Evolutionary conservation across 2,888 invertebrate species (phyloP).

Genomic region (Acheta domesticus): DNA sequence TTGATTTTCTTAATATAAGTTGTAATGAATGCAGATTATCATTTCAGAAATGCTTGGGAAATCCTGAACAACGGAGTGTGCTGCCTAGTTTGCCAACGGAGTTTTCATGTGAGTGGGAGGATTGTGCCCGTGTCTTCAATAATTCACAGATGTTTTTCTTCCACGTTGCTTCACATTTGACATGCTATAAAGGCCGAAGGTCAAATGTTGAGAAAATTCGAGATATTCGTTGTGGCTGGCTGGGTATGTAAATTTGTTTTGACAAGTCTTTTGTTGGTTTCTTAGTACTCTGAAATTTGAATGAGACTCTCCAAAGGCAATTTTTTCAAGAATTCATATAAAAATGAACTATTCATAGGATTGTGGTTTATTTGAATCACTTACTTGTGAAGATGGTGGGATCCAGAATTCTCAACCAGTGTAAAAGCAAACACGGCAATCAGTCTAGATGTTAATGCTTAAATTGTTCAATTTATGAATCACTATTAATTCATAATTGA

Average conservation of each 20-base stretch:
- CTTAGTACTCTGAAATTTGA: too few relatives aligned
- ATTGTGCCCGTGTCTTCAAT: slow-evolving; percentile 45
- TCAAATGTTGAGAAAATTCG: neutral
- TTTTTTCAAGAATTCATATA: too few relatives aligned
- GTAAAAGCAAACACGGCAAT: too few relatives aligned
- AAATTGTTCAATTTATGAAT: too few relatives aligned
- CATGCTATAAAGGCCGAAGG: slow-evolving; percentile 32
- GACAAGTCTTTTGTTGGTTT: neutral
- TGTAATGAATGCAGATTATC: neutral
- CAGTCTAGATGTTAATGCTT: too few relatives aligned
- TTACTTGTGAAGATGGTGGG: too few relatives aligned
- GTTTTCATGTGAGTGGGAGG: slow-evolving; percentile 48
- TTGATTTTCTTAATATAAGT: too few relatives aligned
- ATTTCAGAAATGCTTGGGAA: slow-evolving; percentile 33
- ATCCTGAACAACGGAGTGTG: slow-evolving; percentile 44
- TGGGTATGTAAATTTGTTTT: slow-evolving; percentile 43
- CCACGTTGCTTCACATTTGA: slow-evolving; percentile 54
- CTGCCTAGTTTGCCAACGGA: slow-evolving; percentile 49
- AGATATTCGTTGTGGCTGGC: slow-evolving; percentile 46
- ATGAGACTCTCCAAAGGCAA: too few relatives aligned
- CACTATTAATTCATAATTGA: too few relatives aligned
- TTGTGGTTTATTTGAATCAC: too few relatives aligned
- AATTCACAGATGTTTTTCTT: slow-evolving; percentile 50
- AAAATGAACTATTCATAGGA: too few relatives aligned
- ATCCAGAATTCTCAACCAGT: too few relatives aligned